Base-by-base conservation (phyloP, 2,797 vertebrate genomes). In the Aulostomus chinensis region DNA sequence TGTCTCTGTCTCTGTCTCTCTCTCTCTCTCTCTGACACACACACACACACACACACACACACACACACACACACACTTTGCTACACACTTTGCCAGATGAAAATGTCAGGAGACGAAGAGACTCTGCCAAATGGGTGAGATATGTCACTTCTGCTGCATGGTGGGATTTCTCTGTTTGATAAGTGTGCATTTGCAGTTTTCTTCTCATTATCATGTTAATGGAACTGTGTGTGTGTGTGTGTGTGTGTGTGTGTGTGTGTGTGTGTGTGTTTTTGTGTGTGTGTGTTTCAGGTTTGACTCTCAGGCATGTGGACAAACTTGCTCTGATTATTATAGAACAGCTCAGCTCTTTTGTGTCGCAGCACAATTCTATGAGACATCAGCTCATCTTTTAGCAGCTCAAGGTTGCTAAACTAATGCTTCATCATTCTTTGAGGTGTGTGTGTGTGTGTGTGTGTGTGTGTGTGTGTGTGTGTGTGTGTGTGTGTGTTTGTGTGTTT, bases 51-150 rank as follows among this genome's bases (percentile, higher is more conserved):
- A 43, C 38, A 36, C 48, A 40, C 33, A 33, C 33, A 36, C 41
- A 25, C 34, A 48, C 21, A 57, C 35, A 53, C 54, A 49, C 57
- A 28, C 50, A 69, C 51, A 32, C 40, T 71, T 58, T 64, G 52
- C 73, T 54, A 28, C 50, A 69, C 51, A 32, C 40, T 71, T 58
- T 64, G 52, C 73, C 84, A 86, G 62, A 90, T 91, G 88, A 90
- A 89, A 91, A 92, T 92, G 91, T 91, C 91, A 83, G 80, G 41
- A 78, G 87, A 82, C 66, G 88, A 88, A 68, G 79, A 81, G 66
- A 81, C 76, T 78, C 76, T 81, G 22, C 73, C 89, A 50, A 90
- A 91, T 7, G 89, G 91, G 91, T 93, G 88, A 92, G 90, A 71
- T 21, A 54, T 53, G 45, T 60, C 8, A 17, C 17, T 45, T 14